Base-by-base conservation (phyloP, 2,888 invertebrate species). In the Hypomecis punctinalis region DNA sequence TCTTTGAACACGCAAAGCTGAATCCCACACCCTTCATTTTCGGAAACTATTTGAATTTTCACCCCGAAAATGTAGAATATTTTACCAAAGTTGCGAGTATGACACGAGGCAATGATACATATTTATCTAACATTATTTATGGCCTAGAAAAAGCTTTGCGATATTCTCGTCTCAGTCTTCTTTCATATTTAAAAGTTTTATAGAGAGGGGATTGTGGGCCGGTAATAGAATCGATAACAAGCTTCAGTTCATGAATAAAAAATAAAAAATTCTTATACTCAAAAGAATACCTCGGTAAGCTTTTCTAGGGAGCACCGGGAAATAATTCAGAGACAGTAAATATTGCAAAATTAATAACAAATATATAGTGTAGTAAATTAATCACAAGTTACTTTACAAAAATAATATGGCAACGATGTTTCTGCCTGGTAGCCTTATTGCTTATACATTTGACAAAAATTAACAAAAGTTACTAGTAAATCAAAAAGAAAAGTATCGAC, bases 101-200 rank as follows among this genome's bases (percentile, higher is more conserved):
- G 89, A 86, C 89, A 87, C 77, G 81, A 86, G 83, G 81, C 89
- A 88, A 87, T 86, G 87, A 90, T 91, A 91, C 88, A 91, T 90
- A 91, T 92, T 91, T 90, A 91, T 91, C 88, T 89, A 84, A 88
- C 84, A 85, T 86, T 91, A 92, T 92, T 92, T 92, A 92, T 90
- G 80, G 82, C 73, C 76, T 79, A 80, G 82, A 86, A 85, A 91
- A 86, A 83, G 81, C 74, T 76, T 73, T 74, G 79, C 82, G 83
- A 86, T 85, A 84, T 86, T 84, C 85, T 81, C 75, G 72, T 82
- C 81, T 76, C 46, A 8, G 23, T 48, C 36, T 43, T 43, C 13
- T 84, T 89, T 86, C 85, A 86, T 89, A 89, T 91, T 91, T 91
- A 89, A 91, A 91, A 74, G 78, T 78, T 88, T 89, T 88, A 84